These are phyloP conservation scores for Megaceryle alcyon DNA, from an alignment of 2,797 vertebrate genomes.

Conservation along the genomic window DNA sequence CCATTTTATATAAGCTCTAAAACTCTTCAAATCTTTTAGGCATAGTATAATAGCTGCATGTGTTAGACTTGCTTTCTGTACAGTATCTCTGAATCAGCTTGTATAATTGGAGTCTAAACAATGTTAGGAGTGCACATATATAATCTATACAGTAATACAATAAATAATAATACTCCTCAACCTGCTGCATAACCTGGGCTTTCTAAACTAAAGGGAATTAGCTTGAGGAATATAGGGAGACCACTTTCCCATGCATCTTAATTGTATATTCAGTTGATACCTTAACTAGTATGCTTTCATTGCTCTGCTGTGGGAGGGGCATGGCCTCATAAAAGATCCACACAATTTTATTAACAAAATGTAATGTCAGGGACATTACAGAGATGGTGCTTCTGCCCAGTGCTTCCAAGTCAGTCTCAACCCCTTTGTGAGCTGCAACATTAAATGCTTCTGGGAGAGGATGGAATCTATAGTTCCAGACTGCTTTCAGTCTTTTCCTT, in stretches of 20 bases:
- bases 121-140: background rate
- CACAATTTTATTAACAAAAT: background rate
- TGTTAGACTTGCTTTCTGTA: background rate
- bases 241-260: background rate
- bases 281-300: background rate
- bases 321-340: background rate
- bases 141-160: background rate
- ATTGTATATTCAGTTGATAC: background rate
- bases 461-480: background rate
- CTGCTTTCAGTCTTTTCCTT: background rate
- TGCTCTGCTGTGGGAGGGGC: background rate
- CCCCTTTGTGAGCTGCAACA: background rate
- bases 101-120: background rate
- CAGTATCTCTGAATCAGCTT: background rate
- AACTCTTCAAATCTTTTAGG: background rate
- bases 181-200: background rate
- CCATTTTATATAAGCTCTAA: background rate
- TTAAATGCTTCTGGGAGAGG: background rate
- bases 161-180: background rate
- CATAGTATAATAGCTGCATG: background rate
- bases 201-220: background rate
- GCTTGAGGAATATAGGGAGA: background rate
- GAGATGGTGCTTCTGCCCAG: background rate
- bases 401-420: background rate
- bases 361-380: background rate